Conservation (phyloP, 1,140 invertebrate species). For the Potamilus streckersoni region DNA sequence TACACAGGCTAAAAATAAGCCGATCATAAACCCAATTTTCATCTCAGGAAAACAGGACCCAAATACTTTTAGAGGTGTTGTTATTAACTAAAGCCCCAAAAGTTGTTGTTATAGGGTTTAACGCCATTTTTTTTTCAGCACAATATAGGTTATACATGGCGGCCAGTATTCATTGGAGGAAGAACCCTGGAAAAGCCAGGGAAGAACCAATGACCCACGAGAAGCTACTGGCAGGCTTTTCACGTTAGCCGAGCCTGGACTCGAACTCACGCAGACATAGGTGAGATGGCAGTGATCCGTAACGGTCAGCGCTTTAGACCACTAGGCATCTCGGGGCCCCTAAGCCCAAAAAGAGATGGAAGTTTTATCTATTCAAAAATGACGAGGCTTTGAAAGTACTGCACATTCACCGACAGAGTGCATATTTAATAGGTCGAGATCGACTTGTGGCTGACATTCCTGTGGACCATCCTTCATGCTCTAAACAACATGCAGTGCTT, state of each 20-base stretch:
- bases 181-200: too few species aligned
- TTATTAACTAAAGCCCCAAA: constrained; percentile 99
- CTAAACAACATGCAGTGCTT: constrained; percentile 97
- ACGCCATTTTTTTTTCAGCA: too few species aligned
- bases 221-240: too few species aligned
- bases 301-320: too few species aligned
- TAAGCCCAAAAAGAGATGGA: constrained; percentile 92
- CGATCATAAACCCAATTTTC: constrained; percentile 95
- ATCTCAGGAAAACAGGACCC: constrained; percentile 96
- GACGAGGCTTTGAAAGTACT: constrained; percentile 89
- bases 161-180: too few species aligned
- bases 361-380: constrained; percentile 96
- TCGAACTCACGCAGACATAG: too few species aligned
- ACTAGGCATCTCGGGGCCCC: constrained; percentile 96
- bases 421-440: constrained; percentile 95
- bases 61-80: constrained; percentile 95
- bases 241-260: too few species aligned
- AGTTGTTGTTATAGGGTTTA: too few species aligned
- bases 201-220: too few species aligned
- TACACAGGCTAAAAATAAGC: constrained; percentile 64
- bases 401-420: constrained; percentile 95
- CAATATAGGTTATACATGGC: too few species aligned
- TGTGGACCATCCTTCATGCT: constrained; percentile 97
- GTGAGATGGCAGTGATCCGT: too few species aligned
- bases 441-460: constrained; percentile 95